These are phyloP conservation scores for Trachelus iudaicus DNA, from an alignment of 2,888 invertebrate species.

Conservation along the genomic window DNA sequence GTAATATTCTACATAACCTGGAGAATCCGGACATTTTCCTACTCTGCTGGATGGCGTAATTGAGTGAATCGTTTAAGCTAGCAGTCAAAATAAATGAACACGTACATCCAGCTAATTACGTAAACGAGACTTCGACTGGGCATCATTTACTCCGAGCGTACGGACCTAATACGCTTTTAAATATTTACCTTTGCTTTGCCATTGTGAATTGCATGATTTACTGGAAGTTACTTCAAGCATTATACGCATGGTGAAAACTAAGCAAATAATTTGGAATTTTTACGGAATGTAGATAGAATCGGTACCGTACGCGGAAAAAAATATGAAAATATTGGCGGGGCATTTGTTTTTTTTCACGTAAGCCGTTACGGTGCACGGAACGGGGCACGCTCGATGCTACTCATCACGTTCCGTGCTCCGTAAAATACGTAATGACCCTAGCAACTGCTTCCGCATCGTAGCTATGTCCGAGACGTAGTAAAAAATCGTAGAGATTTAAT, in stretches of 20 bases:
- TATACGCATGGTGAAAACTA: neutral
- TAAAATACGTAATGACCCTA: too few relatives aligned
- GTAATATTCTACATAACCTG: neutral
- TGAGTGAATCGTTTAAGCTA: slow-evolving; percentile 25
- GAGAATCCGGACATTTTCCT: slow-evolving; percentile 3
- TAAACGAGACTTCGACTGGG: neutral
- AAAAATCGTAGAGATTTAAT: too few relatives aligned
- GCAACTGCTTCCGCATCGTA: too few relatives aligned
- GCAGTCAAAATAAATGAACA: slow-evolving; percentile 24
- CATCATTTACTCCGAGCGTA: neutral
- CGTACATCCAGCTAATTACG: slow-evolving; percentile 21
- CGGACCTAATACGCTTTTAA: neutral
- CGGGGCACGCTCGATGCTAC: too few relatives aligned
- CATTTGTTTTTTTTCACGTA: too few relatives aligned
- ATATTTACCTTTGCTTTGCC: neutral
- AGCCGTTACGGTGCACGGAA: too few relatives aligned
- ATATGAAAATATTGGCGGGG: too few relatives aligned
- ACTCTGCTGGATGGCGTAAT: slow-evolving; percentile 15
- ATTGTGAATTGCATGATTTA: neutral
- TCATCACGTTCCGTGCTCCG: too few relatives aligned
- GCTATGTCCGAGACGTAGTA: too few relatives aligned
- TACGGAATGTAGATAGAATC: neutral
- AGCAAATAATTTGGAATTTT: neutral
- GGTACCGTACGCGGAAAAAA: too few relatives aligned
- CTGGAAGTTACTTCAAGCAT: neutral